Evolutionary conservation across 2,113 vertebrate genomes (phyloP).

Genomic region (Sorex fumeus): DNA sequence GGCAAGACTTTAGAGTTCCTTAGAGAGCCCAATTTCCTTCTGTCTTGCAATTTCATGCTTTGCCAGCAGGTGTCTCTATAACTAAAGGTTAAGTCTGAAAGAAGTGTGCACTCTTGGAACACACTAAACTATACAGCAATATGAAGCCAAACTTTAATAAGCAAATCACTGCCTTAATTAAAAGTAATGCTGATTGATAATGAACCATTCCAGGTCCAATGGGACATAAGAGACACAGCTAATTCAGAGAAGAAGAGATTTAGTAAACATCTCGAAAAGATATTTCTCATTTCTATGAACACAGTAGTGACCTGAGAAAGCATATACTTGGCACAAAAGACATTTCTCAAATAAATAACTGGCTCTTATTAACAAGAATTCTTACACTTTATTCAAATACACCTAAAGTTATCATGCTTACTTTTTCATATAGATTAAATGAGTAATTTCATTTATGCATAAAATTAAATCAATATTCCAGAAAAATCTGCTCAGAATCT

Average conservation of each 20-base stretch:
- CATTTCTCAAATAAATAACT: not conserved
- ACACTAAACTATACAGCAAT: not conserved
- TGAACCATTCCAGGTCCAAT: not conserved
- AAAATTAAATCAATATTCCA: not conserved
- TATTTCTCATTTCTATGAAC: not conserved
- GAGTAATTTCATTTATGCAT: not conserved
- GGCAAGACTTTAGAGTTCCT: not conserved
- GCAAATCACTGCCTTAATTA: slow-evolving; percentile 53
- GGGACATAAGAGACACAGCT: not conserved
- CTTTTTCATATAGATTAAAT: slow-evolving; percentile 49
- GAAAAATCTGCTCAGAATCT: not conserved
- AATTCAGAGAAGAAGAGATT: not conserved
- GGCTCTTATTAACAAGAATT: not conserved
- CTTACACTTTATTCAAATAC: slow-evolving; percentile 40
- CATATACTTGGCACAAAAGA: not conserved
- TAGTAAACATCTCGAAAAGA: not conserved
- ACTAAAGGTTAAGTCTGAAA: slow-evolving; percentile 20
- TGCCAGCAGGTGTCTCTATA: slow-evolving; percentile 81
- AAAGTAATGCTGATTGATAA: slow-evolving; percentile 9
- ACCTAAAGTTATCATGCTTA: not conserved
- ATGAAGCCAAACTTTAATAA: slow-evolving; percentile 35
- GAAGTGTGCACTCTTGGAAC: not conserved
- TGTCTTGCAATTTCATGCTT: slow-evolving; percentile 59
- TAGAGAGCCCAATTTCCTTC: not conserved
- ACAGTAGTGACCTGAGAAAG: not conserved